Evolutionary conservation across 2,113 vertebrate species (phyloP).

Genomic region (Oreocharis arfaki): DNA sequence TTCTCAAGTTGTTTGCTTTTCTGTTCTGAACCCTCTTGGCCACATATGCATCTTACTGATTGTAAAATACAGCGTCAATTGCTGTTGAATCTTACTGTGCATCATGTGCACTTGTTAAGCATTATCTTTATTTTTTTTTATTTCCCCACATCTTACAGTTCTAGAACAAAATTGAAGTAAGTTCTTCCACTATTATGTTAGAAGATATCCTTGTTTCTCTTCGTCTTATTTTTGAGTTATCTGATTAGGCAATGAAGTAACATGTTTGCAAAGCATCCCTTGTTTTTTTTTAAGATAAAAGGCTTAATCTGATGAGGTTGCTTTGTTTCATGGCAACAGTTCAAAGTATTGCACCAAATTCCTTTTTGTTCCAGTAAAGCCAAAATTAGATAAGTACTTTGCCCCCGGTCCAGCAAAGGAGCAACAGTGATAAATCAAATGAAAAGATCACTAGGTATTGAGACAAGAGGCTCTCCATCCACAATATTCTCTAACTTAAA

Average conservation of each 20-base stretch:
- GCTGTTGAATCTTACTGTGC: neutral
- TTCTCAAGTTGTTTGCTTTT: neutral
- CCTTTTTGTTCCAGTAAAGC: neutral
- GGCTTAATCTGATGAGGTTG: neutral
- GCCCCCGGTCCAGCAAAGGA: neutral
- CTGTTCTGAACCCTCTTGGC: neutral
- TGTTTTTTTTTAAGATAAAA: neutral
- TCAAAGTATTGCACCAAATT: neutral
- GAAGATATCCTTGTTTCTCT: neutral
- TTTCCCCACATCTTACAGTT: neutral
- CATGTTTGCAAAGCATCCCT: neutral
- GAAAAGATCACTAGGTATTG: neutral
- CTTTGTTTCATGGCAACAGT: neutral
- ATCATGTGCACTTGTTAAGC: neutral
- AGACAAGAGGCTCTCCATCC: neutral
- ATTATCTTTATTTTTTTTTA: neutral
- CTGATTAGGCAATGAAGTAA: neutral
- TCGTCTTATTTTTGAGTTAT: neutral
- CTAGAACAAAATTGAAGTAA: neutral
- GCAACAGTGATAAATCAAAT: neutral
- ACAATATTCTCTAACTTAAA: neutral
- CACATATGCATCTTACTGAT: neutral
- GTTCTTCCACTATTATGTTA: neutral
- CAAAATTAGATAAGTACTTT: neutral
- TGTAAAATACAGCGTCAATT: neutral